Evolutionary conservation across 2,888 invertebrate species (phyloP).

Genomic region (Apotomis betuletana): DNA sequence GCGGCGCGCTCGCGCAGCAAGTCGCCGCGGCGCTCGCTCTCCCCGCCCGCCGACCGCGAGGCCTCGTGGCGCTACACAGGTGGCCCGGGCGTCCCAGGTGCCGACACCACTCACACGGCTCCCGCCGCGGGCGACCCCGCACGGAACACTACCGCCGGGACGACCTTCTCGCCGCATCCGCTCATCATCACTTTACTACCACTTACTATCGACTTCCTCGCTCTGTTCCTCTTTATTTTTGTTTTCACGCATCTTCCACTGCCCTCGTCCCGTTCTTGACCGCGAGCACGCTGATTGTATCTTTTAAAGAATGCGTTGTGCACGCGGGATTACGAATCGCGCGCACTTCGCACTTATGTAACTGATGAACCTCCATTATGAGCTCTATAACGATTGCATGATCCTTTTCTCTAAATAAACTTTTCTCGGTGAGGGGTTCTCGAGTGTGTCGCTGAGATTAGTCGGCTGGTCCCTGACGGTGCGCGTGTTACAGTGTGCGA

Average conservation of each 20-base stretch:
- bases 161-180: slow-evolving; percentile 74
- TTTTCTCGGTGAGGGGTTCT: slow-evolving; percentile 5
- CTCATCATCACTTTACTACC: slow-evolving; percentile 80
- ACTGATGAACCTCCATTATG: slow-evolving; percentile 47
- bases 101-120: slow-evolving; percentile 51
- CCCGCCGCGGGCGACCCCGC: slow-evolving; percentile 67
- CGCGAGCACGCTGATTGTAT: slow-evolving; percentile 71
- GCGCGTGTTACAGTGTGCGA: slow-evolving; percentile 65
- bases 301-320: slow-evolving; percentile 48
- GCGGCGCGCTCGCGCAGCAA: slow-evolving; percentile 87
- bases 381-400: slow-evolving; percentile 53
- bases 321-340: slow-evolving; percentile 43
- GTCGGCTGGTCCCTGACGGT: slow-evolving; percentile 33
- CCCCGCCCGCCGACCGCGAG: slow-evolving; percentile 88
- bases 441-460: neutral
- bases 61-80: slow-evolving; percentile 85
- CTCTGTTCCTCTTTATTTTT: slow-evolving; percentile 68
- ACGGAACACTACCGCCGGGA: slow-evolving; percentile 79
- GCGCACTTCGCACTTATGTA: slow-evolving; percentile 49
- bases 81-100: slow-evolving; percentile 64
- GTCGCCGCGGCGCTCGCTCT: slow-evolving; percentile 92
- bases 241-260: slow-evolving; percentile 77
- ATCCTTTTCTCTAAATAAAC: slow-evolving; percentile 46
- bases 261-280: slow-evolving; percentile 68
- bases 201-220: slow-evolving; percentile 77